Percentiles rank a stretch among this genome's conserved stretches.
Evolutionary conservation across 1,140 invertebrate genomes (phyloP).

Genomic region (Drosophila yakuba): DNA sequence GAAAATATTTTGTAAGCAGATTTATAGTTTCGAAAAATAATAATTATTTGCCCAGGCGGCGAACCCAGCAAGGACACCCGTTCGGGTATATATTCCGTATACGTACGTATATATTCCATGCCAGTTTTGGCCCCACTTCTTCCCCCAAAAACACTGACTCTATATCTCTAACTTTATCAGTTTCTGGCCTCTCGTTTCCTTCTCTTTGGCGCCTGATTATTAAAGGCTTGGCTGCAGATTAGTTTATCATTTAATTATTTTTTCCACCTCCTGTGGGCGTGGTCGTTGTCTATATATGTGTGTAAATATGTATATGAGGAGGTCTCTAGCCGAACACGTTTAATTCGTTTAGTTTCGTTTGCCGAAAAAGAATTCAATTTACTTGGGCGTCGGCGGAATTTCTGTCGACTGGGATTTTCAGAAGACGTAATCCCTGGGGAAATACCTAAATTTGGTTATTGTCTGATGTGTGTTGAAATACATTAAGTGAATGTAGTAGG

Average conservation of each 20-base stretch:
- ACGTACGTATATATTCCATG: neutral
- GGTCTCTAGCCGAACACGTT: conserved; percentile 35
- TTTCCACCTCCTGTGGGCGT: conserved; percentile 47
- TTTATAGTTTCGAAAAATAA: conserved; percentile 79
- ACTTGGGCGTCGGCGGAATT: conserved; percentile 32
- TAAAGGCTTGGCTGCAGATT: conserved; percentile 67
- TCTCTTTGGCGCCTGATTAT: conserved; percentile 46
- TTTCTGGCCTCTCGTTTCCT: conserved; percentile 14
- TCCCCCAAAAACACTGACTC: conserved; percentile 2
- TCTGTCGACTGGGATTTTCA: conserved; percentile 29
- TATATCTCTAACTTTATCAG: conserved; percentile 47
- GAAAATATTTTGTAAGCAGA: conserved; percentile 78
- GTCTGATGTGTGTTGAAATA: conserved; percentile 13
- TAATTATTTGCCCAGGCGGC: conserved; percentile 76
- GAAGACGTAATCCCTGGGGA: conserved; percentile 57
- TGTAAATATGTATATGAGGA: conserved; percentile 13
- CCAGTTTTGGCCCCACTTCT: neutral
- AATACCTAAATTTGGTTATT: conserved; percentile 44
- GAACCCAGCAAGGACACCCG: conserved; percentile 51
- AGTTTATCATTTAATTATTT: conserved; percentile 82
- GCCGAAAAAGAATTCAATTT: conserved; percentile 69
- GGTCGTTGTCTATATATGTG: neutral
- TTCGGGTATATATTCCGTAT: neutral
- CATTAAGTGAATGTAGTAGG: neutral
- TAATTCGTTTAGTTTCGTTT: conserved; percentile 78